Base-by-base conservation (phyloP, 1,140 invertebrate genomes). In the Belonocnema kinseyi region DNA sequence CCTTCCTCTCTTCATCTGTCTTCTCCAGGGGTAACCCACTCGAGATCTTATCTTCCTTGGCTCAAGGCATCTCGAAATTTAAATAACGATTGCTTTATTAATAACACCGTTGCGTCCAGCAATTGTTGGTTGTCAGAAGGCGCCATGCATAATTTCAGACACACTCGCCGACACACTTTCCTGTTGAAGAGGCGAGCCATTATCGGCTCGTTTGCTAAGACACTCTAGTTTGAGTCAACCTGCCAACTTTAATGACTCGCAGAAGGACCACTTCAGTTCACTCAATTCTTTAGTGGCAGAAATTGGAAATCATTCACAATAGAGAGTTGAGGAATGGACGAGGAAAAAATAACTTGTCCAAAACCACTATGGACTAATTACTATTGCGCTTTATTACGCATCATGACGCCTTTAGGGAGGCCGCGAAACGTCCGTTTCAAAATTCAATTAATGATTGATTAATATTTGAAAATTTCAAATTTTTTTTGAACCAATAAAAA, bases 91-190 rank as follows among this genome's bases (percentile, higher is more conserved):
- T 6, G 53, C 70, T 77, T 56, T 76, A 76, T 76, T 72, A 58
- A 76, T 72, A 76, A 72, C 21, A 61, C 17, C 2, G 19, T 26
- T 33, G 12, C 50, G 56, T 13, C 17, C 33, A 19, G 19, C 19
- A 70, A 81, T 61, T 74, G 74, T 50, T n/a, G 72, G 33, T 51
- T 71, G n/a, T 74, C 46, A 71, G 10, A 11, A 40, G 54, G 33
- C n/a, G 16, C 16, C 19, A 70, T 80, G 56, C 46, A 80, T 77
- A 74, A 72, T 58, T 58, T 58, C 56, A 33, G 21, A 33, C 56
- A 11, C 10, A 26, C 33, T 26, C 56, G 56, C 56, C 19, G 2
- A 21, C 56, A 14, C 19, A 21, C 12, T 58, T 19, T 12, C 19
- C 8, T 21, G 12, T 58, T 2, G 40, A 58, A 58, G 56, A 26